Evolutionary conservation across 2,888 invertebrate genomes (phyloP).

Genomic region (Rhamnusium bicolor): DNA sequence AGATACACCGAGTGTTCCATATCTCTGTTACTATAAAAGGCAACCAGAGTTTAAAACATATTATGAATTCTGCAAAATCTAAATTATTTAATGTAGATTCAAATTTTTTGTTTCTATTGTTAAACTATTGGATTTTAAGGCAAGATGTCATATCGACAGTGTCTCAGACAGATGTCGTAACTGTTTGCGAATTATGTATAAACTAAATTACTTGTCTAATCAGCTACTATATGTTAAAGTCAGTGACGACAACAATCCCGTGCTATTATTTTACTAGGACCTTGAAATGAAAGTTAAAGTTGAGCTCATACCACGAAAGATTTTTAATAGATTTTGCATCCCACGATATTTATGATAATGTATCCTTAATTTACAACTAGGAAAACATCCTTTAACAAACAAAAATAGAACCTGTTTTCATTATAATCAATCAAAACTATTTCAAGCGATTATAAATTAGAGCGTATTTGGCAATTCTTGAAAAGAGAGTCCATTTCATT

Average conservation of each 20-base stretch:
- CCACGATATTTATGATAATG: background rate
- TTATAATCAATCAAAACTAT: background rate
- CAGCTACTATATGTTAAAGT: background rate
- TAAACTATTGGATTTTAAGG: no score
- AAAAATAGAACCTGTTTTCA: background rate
- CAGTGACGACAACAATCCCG: background rate
- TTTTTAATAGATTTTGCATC: background rate
- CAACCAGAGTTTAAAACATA: no score
- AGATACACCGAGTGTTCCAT: no score
- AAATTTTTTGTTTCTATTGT: no score
- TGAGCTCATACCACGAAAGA: background rate
- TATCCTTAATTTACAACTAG: background rate
- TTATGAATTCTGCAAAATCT: no score
- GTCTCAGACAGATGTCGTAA: no score
- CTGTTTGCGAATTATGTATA: no score
- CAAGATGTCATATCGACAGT: no score
- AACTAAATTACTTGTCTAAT: background rate
- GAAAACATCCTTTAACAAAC: background rate
- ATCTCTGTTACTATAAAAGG: no score
- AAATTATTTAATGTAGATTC: no score
- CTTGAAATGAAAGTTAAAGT: background rate
- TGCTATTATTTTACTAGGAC: background rate
- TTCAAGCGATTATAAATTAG: background rate
- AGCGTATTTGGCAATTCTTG: background rate
- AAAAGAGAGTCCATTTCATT: no score